Evolutionary conservation across 2,797 vertebrate genomes (phyloP).

Genomic region (Galago senegalensis): DNA sequence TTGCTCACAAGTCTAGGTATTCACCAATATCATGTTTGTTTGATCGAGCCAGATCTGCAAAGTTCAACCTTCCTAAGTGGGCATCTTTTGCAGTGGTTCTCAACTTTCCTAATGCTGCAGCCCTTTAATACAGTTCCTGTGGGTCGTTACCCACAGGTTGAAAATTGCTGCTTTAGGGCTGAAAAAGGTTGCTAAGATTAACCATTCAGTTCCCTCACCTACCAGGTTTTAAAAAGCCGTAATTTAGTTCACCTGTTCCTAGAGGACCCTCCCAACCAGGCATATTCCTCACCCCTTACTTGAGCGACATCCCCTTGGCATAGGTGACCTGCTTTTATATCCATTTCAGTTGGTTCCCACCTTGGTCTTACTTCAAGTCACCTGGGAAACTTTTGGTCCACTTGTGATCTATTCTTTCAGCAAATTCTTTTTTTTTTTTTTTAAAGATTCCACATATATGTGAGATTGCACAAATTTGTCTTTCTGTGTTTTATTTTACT

Average conservation of each 20-base stretch:
- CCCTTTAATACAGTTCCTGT: too few relatives aligned
- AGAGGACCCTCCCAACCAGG: not conserved
- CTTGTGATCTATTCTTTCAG: too few relatives aligned
- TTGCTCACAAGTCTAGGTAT: not conserved
- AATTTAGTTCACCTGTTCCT: not conserved
- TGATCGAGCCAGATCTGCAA: not conserved
- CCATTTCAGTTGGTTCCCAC: not conserved
- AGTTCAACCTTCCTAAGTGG: not conserved
- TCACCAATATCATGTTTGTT: not conserved
- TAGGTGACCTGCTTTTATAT: not conserved
- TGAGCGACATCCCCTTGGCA: not conserved
- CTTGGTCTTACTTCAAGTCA: not conserved
- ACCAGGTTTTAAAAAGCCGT: not conserved
- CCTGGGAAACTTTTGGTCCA: not conserved
- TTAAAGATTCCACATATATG: too few relatives aligned
- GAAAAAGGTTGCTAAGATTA: not conserved
- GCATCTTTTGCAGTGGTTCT: not conserved
- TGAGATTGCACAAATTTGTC: too few relatives aligned
- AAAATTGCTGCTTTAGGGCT: not conserved
- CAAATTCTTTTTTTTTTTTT: too few relatives aligned
- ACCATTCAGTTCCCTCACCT: not conserved
- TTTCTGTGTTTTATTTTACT: too few relatives aligned
- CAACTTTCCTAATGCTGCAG: too few relatives aligned
- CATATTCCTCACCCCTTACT: not conserved
- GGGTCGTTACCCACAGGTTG: too few relatives aligned